phyloP scores from a whole-genome alignment of 2,888 invertebrate genomes.

The Elaeidobius kamerunicus region DNA sequence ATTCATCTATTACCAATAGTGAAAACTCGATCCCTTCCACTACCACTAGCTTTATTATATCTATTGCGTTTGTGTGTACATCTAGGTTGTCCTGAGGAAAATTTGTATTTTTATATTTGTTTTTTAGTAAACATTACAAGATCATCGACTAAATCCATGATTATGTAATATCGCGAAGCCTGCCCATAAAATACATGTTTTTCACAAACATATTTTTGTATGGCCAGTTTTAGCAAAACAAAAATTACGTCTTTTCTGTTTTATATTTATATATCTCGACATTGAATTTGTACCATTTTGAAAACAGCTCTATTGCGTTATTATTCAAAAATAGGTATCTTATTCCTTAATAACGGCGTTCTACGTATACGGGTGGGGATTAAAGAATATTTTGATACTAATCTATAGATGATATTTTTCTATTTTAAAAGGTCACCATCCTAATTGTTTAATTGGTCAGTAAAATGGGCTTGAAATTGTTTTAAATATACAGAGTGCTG shows the following conservation, averaged over 20 bases:
- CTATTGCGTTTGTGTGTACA: constrained; percentile 32
- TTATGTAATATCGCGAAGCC: too few species aligned
- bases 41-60: constrained; percentile 23
- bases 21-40: constrained; percentile 3
- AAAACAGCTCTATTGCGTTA: constrained; percentile 50
- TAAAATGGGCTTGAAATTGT: too few species aligned
- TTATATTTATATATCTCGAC: constrained; percentile 26
- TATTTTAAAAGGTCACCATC: too few species aligned
- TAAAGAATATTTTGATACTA: not conserved
- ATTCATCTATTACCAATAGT: constrained; percentile 1
- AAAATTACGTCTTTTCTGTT: constrained; percentile 16
- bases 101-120: constrained; percentile 28
- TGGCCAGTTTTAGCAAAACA: constrained; percentile 12
- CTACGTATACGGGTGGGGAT: constrained; percentile 15
- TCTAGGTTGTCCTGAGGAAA: constrained; percentile 31
- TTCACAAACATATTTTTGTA: constrained; percentile 4
- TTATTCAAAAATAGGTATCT: constrained; percentile 29
- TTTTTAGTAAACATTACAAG: constrained; percentile 11
- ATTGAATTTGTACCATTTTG: constrained; percentile 50
- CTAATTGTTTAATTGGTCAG: too few species aligned
- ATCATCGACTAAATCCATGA: too few species aligned
- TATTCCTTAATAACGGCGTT: constrained; percentile 21
- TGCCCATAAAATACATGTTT: constrained; percentile 4
- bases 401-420: not conserved
- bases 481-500: not conserved